A percentile compares a stretch with the other conserved stretches of the same genome.
Evolutionary conservation across 2,113 vertebrate species (phyloP).

Genomic region (Eretmochelys imbricata): DNA sequence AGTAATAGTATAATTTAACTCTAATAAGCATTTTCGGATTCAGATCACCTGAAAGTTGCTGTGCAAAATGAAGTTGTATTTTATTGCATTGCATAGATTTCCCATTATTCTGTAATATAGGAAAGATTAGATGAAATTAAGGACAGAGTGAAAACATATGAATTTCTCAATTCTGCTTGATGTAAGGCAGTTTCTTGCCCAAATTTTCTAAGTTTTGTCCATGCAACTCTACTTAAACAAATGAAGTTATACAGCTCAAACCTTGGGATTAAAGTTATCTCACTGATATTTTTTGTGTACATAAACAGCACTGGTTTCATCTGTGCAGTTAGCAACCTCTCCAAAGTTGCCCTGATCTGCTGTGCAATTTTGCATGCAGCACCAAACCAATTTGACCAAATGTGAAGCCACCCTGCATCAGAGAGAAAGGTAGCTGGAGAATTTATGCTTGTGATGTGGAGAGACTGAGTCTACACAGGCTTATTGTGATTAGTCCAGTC

Average conservation of each 20-base stretch:
- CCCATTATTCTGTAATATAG: not conserved
- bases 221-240: not conserved
- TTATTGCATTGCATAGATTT: not conserved
- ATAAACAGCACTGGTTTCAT: not conserved
- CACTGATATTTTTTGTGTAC: not conserved
- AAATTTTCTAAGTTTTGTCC: not conserved
- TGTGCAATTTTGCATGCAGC: not conserved
- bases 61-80: not conserved
- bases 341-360: not conserved
- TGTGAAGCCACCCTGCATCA: not conserved
- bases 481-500: not conserved
- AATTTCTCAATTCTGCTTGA: not conserved
- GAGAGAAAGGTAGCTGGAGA: not conserved
- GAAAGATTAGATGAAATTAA: slow-evolving; percentile 7
- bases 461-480: not conserved
- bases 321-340: not conserved
- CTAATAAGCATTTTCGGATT: not conserved
- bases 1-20: not conserved
- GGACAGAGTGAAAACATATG: not conserved
- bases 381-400: not conserved
- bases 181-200: not conserved
- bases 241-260: not conserved
- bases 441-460: not conserved
- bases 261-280: not conserved
- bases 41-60: not conserved